Base-by-base conservation (phyloP, 2,113 vertebrate genomes). In the Clupea harengus region DNA sequence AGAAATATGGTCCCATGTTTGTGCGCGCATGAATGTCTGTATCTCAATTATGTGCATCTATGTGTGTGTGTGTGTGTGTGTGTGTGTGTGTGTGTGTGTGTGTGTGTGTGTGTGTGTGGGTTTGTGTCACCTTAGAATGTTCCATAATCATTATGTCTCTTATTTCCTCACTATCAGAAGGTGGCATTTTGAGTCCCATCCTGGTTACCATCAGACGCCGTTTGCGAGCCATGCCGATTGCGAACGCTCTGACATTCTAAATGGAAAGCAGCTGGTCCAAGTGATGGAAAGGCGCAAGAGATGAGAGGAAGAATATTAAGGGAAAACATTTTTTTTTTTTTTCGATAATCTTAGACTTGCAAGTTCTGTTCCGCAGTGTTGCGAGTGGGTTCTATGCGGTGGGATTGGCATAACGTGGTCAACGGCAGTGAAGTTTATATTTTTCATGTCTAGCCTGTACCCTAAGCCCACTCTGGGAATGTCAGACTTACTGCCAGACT, bases 131-230 rank as follows among this genome's bases (percentile, higher is more conserved):
- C 44, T 81, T 84, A 84, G 83, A 25, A 25, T 75, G 75, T 86
- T 85, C 82, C 84, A 84, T 88, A 89, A 91, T 92, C 92, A 89
- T 90, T 91, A 89, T 64, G 87, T 88, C 85, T 89, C 67, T 92
- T 89, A 92, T 93, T 93, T 89, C 89, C 83, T 82, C 83, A 85
- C 89, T 64, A 85, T 92, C 89, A 88, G 83, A 88, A 83, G 88
- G 83, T 94, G 92, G 91, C 92, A 93, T 94, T 94, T 93, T 88
- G 89, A 90, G 89, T 88, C 90, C 88, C 81, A 85, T 90, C 89
- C 88, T 91, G 86, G 91, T 87, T 89, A 87, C 87, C 89, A 91
- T 93, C 90, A 88, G 72, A 90, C 84, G 86, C 89, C 87, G 88
- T 88, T 87, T 85, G 89, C 89, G 91, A 90, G 89, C 87, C 52